phyloP scores from a whole-genome alignment of 2,797 vertebrate genomes.

The Sebastes iracundus region DNA sequence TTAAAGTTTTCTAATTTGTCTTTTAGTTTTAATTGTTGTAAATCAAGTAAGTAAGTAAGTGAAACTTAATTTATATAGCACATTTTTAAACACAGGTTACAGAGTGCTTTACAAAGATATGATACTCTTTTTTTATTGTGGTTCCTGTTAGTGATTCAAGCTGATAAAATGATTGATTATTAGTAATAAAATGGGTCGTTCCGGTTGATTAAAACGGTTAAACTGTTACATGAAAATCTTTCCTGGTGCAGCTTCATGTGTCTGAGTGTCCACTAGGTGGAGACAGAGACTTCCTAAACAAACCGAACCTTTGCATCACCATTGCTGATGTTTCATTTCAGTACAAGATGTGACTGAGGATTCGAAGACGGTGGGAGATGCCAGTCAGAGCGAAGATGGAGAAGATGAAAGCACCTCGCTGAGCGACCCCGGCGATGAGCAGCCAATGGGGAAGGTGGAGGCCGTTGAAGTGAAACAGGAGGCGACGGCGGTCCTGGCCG shows the following conservation, averaged over 20 bases:
- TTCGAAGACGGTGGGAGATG: conserved; percentile 62
- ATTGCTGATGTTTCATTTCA: conserved; percentile 23
- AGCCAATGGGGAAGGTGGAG: conserved; percentile 43
- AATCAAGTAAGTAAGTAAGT: neutral
- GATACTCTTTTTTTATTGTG: neutral
- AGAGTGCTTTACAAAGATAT: neutral
- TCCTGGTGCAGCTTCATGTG: neutral
- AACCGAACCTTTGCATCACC: neutral
- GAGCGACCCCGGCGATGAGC: conserved; percentile 50
- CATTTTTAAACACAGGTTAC: too few species aligned
- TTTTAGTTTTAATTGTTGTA: neutral
- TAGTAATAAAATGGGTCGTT: neutral
- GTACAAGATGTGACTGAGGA: conserved; percentile 77
- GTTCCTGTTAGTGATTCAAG: neutral
- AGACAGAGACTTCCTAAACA: conserved; percentile 52
- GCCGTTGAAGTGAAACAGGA: conserved; percentile 58
- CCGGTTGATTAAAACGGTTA: neutral
- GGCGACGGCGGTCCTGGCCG: conserved; percentile 31
- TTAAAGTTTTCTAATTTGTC: neutral
- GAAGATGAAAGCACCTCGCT: conserved; percentile 61
- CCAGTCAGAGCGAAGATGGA: conserved; percentile 67
- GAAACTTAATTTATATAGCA: too few species aligned
- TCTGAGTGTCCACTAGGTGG: conserved; percentile 68
- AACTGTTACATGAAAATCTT: neutral
- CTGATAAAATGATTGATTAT: neutral